A percentile compares a stretch with the other conserved stretches of the same genome.
These are phyloP conservation scores for Botia almorhae DNA, from an alignment of 2,797 vertebrate species.

Conservation along the genomic window DNA sequence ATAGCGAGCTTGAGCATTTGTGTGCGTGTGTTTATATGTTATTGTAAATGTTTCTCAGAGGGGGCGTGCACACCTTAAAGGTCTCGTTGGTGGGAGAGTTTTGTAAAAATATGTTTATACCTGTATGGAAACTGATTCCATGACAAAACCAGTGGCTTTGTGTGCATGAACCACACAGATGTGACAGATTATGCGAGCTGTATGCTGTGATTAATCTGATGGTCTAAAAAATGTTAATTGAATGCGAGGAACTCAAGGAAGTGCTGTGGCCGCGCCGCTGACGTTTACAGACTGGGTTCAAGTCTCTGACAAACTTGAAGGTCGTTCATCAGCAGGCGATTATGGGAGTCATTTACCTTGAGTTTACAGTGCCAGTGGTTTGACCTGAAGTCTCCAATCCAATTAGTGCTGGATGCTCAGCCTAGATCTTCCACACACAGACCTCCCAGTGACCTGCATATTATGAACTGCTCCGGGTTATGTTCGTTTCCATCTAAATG, in stretches of 20 bases:
- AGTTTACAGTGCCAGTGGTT: conserved; percentile 46
- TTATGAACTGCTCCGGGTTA: conserved; percentile 32
- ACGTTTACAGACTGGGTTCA: conserved; percentile 9
- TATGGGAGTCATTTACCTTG: conserved; percentile 53
- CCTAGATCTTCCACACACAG: conserved; percentile 43
- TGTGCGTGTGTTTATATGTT: conserved; percentile 49
- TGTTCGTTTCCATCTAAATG: conserved; percentile 51
- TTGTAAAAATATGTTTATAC: not conserved
- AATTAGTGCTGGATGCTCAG: conserved; percentile 40
- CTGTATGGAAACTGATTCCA: conserved; percentile 4
- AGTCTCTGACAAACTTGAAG: conserved; percentile 10
- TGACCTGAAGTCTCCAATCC: conserved; percentile 41
- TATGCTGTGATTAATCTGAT: conserved; percentile 18
- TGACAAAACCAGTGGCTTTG: not conserved
- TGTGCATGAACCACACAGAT: conserved; percentile 11
- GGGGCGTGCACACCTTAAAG: conserved; percentile 36
- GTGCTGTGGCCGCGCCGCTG: conserved; percentile 10
- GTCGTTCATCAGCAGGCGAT: conserved; percentile 24
- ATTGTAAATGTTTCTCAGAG: conserved; percentile 39
- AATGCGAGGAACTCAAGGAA: not conserved
- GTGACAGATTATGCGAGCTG: conserved; percentile 25
- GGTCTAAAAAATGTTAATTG: conserved; percentile 18
- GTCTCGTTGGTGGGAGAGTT: not conserved
- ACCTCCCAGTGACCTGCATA: conserved; percentile 46
- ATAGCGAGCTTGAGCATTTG: conserved; percentile 47